Percentiles rank a stretch among this genome's conserved stretches.
These are phyloP conservation scores for Andinoacara biseriatus DNA, from an alignment of 2,113 vertebrate species.

Conservation along the genomic window DNA sequence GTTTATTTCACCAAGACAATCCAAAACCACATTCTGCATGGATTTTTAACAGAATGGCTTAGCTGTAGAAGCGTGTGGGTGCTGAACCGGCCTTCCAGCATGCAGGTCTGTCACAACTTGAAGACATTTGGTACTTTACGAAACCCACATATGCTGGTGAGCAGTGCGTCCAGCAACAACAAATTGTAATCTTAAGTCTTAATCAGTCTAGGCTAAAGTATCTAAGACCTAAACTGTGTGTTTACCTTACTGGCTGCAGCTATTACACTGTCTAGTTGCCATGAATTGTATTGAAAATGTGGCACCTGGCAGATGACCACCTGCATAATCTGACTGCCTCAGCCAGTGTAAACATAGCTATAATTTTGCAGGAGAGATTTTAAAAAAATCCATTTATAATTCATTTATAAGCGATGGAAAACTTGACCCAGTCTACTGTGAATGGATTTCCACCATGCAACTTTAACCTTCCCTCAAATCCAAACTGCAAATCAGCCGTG, in stretches of 20 bases:
- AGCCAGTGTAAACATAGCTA: slow-evolving; percentile 8
- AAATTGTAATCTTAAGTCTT: neutral
- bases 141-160: neutral
- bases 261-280: neutral
- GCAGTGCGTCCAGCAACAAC: neutral
- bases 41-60: neutral
- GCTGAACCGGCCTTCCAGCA: neutral
- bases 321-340: slow-evolving; percentile 1
- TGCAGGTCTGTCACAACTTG: too few species aligned
- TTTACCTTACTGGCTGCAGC: neutral
- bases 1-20: neutral
- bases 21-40: neutral
- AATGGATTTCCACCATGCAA: slow-evolving; percentile 1
- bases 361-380: slow-evolving; percentile 22
- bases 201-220: slow-evolving; percentile 2
- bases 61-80: neutral
- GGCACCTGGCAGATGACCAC: slow-evolving; percentile 18
- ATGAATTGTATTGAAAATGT: neutral
- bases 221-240: neutral
- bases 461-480: slow-evolving; percentile 19
- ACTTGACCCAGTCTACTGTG: slow-evolving; percentile 9
- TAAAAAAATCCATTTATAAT: neutral
- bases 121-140: neutral
- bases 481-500: slow-evolving; percentile 26
- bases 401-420: slow-evolving; percentile 25